Percentiles rank a stretch among this genome's conserved stretches.
Evolutionary conservation across 2,888 invertebrate genomes (phyloP).

Genomic region (Abscondita cerata): DNA sequence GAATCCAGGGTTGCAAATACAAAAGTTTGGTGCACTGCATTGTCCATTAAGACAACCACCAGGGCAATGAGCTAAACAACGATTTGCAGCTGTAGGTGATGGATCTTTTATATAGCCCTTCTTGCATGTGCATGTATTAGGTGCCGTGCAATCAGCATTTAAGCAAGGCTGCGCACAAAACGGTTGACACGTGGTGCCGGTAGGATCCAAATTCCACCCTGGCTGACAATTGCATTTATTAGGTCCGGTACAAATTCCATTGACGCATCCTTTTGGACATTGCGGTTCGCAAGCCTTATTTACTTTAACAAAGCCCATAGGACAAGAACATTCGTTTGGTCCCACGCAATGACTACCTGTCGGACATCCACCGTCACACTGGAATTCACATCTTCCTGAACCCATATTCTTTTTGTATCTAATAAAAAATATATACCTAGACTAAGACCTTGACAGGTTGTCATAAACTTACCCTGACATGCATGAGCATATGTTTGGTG

Average conservation of each 20-base stretch:
- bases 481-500: constrained; percentile 68
- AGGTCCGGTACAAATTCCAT: constrained; percentile 62
- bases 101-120: constrained; percentile 57
- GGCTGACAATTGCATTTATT: constrained; percentile 64
- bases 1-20: constrained; percentile 75
- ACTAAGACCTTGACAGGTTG: no score
- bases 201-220: constrained; percentile 55
- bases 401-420: constrained; percentile 57
- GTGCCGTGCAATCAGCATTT: constrained; percentile 58
- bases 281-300: constrained; percentile 51
- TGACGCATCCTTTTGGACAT: constrained; percentile 58
- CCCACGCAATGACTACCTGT: constrained; percentile 60
- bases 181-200: constrained; percentile 53
- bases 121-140: constrained; percentile 57
- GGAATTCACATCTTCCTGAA: constrained; percentile 50
- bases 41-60: constrained; percentile 77
- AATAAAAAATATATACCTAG: no score
- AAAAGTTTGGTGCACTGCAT: constrained; percentile 76
- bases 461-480: constrained; percentile 61
- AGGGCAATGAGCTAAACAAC: constrained; percentile 66
- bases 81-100: constrained; percentile 46
- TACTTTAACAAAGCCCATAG: constrained; percentile 53
- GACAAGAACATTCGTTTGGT: constrained; percentile 61
- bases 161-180: constrained; percentile 64
- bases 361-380: constrained; percentile 55